Percentiles rank a stretch among this genome's conserved stretches.
These are phyloP conservation scores for Eciton burchellii DNA, from an alignment of 1,140 invertebrate genomes.

Conservation along the genomic window DNA sequence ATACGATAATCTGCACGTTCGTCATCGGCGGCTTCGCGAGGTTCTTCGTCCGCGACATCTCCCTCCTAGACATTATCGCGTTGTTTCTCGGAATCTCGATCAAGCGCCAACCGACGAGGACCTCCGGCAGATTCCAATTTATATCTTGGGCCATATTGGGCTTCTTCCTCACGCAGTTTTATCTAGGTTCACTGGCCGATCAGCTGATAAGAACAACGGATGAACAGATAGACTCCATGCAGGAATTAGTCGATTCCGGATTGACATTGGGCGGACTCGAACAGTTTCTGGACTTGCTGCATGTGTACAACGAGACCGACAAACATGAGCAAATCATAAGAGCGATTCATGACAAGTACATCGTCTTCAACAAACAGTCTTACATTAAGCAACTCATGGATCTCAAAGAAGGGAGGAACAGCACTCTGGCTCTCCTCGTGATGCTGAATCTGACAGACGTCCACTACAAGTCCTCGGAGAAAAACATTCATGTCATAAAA, in stretches of 20 bases:
- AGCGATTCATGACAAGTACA: slow-evolving; percentile 65
- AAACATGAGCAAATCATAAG: slow-evolving; percentile 31
- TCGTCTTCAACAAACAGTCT: slow-evolving; percentile 64
- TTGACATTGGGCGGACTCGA: slow-evolving; percentile 69
- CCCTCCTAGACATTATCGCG: slow-evolving; percentile 77
- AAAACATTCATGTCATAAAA: slow-evolving; percentile 69
- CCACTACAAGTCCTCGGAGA: slow-evolving; percentile 31
- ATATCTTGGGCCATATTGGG: slow-evolving; percentile 80
- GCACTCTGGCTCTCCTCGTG: slow-evolving; percentile 71
- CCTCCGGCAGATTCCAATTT: slow-evolving; percentile 75
- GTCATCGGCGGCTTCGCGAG: slow-evolving; percentile 70
- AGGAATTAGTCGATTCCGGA: slow-evolving; percentile 67
- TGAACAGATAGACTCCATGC: slow-evolving; percentile 66
- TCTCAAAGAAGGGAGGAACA: slow-evolving; percentile 68
- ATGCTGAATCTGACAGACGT: slow-evolving; percentile 75
- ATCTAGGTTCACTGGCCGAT: slow-evolving; percentile 79
- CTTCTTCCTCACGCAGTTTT: slow-evolving; percentile 78
- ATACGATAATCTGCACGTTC: slow-evolving; percentile 68
- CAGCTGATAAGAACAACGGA: slow-evolving; percentile 75
- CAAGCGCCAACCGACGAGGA: slow-evolving; percentile 68
- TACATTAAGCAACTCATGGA: slow-evolving; percentile 62
- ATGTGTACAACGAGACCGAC: slow-evolving; percentile 19
- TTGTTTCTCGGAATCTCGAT: slow-evolving; percentile 73
- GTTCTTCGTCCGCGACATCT: slow-evolving; percentile 70
- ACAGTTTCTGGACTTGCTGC: slow-evolving; percentile 58